Percentiles rank a stretch among this genome's conserved stretches.
These are phyloP conservation scores for Anguilla pacifica DNA, from an alignment of 2,797 vertebrate species.

Conservation along the genomic window DNA sequence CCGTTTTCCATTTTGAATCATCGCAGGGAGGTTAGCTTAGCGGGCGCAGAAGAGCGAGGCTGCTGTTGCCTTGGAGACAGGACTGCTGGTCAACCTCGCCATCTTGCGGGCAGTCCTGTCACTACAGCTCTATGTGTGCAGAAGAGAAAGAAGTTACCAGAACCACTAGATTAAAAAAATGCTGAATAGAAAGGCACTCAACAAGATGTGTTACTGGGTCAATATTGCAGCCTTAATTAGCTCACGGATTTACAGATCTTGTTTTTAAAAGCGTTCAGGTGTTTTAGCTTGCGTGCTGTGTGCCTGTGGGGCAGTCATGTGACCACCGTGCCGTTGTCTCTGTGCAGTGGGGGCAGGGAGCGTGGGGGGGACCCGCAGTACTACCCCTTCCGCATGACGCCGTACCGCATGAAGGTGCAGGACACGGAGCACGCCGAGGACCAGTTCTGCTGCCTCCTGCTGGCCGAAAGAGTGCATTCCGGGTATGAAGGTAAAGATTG, in stretches of 20 bases:
- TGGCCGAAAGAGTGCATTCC: constrained; percentile 78
- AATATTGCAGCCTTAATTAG: neutral
- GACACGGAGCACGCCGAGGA: constrained; percentile 55
- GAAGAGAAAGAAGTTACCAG: neutral
- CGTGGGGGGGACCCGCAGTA: constrained; percentile 54
- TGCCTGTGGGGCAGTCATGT: neutral
- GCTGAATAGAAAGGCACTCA: too few relatives aligned
- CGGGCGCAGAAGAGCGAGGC: neutral
- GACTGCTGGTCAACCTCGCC: neutral
- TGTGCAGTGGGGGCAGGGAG: constrained; percentile 64
- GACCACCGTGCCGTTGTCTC: neutral
- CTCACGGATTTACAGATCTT: neutral
- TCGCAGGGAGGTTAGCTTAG: neutral
- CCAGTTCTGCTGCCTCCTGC: constrained; percentile 75
- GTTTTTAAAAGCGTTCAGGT: neutral
- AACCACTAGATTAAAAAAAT: neutral
- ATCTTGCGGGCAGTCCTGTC: neutral
- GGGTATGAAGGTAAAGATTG: constrained; percentile 73
- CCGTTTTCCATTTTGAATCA: neutral
- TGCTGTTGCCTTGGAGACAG: constrained; percentile 1
- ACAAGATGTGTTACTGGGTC: too few relatives aligned
- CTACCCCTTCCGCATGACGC: constrained; percentile 72
- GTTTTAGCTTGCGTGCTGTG: neutral
- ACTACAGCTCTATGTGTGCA: neutral
- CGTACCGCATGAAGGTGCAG: constrained; percentile 65